Conservation (phyloP, 2,797 vertebrate species). For the Allobates femoralis region DNA sequence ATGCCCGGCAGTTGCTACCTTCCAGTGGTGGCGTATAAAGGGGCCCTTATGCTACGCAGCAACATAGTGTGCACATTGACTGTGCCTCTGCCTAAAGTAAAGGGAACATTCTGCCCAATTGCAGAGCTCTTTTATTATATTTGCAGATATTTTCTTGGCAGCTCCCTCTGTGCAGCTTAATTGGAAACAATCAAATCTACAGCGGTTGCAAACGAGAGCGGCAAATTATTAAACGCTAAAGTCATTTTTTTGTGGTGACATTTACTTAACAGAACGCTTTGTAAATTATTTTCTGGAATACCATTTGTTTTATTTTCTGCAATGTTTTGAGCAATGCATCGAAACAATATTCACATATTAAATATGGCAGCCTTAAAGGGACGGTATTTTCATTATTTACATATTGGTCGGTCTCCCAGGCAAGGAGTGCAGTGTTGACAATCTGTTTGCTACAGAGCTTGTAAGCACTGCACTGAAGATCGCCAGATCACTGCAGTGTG, state of each 20-base stretch:
- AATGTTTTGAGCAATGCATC: neutral
- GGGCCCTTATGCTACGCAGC: no score
- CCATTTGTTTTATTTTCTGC: neutral
- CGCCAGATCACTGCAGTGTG: no score
- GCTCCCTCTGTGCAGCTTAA: conserved; percentile 19
- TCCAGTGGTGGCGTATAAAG: no score
- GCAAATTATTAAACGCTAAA: neutral
- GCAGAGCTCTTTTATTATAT: neutral
- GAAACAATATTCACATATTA: neutral
- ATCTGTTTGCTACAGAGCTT: no score
- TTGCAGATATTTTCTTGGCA: neutral
- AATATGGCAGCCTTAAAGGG: neutral
- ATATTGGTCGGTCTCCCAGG: no score
- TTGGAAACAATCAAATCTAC: conserved; percentile 16
- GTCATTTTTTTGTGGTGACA: conserved; percentile 8
- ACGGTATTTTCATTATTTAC: neutral
- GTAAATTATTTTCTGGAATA: neutral
- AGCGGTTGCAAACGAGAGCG: neutral
- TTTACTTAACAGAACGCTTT: neutral
- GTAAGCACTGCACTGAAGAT: no score
- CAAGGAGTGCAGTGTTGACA: no score
- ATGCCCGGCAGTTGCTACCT: no score
- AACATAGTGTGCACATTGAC: no score
- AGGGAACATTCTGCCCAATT: neutral
- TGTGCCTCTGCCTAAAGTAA: neutral